Evolutionary conservation across 2,888 invertebrate species (phyloP).

Genomic region (Apodemia mormo): DNA sequence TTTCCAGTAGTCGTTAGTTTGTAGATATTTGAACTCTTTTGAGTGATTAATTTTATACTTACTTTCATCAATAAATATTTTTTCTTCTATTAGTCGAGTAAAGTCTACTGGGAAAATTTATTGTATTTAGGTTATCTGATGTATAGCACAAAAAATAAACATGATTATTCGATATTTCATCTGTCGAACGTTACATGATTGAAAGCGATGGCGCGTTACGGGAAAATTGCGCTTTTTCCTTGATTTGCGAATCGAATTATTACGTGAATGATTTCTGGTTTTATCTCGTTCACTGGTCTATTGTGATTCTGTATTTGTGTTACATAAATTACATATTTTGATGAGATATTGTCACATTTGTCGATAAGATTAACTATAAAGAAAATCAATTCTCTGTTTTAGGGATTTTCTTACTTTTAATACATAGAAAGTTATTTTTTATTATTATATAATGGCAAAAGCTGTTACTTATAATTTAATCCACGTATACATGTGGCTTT

Average conservation of each 20-base stretch:
- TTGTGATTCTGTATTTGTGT: conserved; percentile 39
- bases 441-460: no score
- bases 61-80: no score
- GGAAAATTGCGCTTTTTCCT: conserved; percentile 50
- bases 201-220: conserved; percentile 46
- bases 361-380: no score
- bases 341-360: not conserved
- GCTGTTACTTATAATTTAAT: no score
- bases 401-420: no score
- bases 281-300: conserved; percentile 40
- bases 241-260: conserved; percentile 57
- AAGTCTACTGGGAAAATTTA: not conserved
- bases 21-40: no score
- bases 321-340: not conserved
- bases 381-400: no score
- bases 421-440: no score
- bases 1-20: no score
- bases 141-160: conserved; percentile 10
- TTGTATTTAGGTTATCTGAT: conserved; percentile 5
- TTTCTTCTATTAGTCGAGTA: no score
- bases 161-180: conserved; percentile 21
- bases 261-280: conserved; percentile 48
- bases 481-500: no score
- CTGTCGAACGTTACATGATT: conserved; percentile 38
- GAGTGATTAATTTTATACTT: no score